Base-by-base conservation (phyloP, 2,113 vertebrate species). In the Istiophorus platypterus region DNA sequence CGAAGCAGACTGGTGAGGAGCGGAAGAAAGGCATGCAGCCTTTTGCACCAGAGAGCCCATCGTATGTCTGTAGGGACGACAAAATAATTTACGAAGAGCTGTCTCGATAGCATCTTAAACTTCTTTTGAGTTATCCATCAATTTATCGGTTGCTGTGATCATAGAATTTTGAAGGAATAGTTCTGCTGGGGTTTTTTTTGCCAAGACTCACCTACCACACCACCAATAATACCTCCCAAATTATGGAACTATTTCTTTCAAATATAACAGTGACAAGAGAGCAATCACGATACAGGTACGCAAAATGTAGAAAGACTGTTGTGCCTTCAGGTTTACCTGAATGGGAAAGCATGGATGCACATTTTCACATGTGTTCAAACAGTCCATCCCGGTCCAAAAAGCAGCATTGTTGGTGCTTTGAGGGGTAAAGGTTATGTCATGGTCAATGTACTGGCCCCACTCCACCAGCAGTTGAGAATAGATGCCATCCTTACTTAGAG, bases 381-480 rank as follows among this genome's bases (percentile, higher is more conserved):
- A 98, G 52, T 96, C 91, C 0, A 17, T 41, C 4, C 89, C 89
- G 2, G 65, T 92, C 27, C 78, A 54, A 42, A 93, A 91, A 0
- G 89, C 22, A 0, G 81, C 66, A 27, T 37, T 86, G 47, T 92
- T 92, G 58, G 88, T 85, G 85, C 95, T 97, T 88, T 99, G 97
- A 0, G 97, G 98, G 7, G 97, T 99, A 69, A 97, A 96, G 12
- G 96, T 91, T 0, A 99, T 91, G 88, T 99, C 98, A 11, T 99
- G 98, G 85, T 90, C 95, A 11, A 98, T 96, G 70, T 98, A 99
- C 82, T 99, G 98, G 17, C 98, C 98, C 98, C 97, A 99, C 3
- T 94, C 96, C 76, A 94, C 96, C 76, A 99, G 92, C 87, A 98
- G 91, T n/a, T 97, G 96, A 5, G 96, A 96, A 75, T 97, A 96